phyloP scores from a whole-genome alignment of 2,888 invertebrate genomes.

The Tetranychus piercei region DNA sequence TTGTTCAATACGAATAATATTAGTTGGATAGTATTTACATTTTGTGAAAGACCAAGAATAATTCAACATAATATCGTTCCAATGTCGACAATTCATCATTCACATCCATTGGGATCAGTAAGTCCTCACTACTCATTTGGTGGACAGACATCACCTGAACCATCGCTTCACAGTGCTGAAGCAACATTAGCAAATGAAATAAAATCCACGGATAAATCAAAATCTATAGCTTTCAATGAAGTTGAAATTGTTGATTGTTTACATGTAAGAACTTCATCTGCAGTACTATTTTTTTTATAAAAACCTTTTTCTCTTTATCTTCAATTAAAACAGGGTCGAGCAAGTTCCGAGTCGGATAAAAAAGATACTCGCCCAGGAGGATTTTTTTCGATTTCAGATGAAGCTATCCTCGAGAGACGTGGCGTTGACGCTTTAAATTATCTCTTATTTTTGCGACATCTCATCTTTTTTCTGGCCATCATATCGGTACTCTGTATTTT shows the following conservation, averaged over 20 bases:
- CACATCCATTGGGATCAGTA: background rate
- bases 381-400: background rate
- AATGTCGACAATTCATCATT: background rate
- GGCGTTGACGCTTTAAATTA: background rate
- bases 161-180: background rate
- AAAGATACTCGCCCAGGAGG: background rate
- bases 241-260: background rate
- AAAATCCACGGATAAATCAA: background rate
- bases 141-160: background rate
- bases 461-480: background rate
- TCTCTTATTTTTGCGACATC: background rate
- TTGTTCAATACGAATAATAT: background rate
- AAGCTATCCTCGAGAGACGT: background rate
- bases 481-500: background rate
- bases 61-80: background rate
- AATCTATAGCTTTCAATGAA: background rate
- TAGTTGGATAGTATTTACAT: background rate
- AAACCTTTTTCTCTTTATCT: too few relatives aligned
- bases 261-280: background rate
- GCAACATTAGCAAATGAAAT: background rate
- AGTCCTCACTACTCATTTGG: background rate
- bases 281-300: too few relatives aligned
- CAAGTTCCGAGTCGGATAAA: background rate
- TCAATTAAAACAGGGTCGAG: background rate
- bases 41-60: background rate